Percentiles rank a stretch among this genome's conserved stretches.
Evolutionary conservation across 2,797 vertebrate species (phyloP).

Genomic region (Accipiter fasciatus): DNA sequence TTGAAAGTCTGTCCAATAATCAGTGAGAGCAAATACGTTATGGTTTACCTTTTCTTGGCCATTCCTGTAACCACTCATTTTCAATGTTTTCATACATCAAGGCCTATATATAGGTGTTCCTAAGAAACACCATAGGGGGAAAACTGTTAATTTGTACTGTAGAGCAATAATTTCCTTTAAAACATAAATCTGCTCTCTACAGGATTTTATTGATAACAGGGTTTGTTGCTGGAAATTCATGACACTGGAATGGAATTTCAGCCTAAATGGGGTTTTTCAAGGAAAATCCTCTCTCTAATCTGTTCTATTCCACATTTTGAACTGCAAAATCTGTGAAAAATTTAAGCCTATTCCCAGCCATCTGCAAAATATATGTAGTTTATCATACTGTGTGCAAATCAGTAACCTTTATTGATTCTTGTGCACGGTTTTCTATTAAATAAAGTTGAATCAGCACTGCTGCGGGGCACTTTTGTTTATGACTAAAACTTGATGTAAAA

Average conservation of each 20-base stretch:
- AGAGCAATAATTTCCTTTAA: neutral
- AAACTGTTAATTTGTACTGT: neutral
- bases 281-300: neutral
- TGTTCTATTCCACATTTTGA: neutral
- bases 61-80: neutral
- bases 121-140: neutral
- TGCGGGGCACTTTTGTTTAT: neutral
- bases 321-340: neutral
- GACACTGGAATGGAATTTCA: neutral
- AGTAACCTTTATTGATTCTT: slow-evolving; percentile 27
- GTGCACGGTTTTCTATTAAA: neutral
- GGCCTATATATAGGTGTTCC: neutral
- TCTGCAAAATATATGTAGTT: neutral
- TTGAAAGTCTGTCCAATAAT: neutral
- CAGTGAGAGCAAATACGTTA: neutral
- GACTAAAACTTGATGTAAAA: slow-evolving; percentile 47
- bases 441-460: slow-evolving; percentile 11
- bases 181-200: neutral
- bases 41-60: neutral
- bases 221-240: neutral
- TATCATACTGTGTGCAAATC: neutral
- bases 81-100: neutral
- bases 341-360: neutral
- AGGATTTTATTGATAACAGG: neutral
- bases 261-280: neutral